These are phyloP conservation scores for Alentia gelatinosa DNA, from an alignment of 2,888 invertebrate species.

Conservation along the genomic window DNA sequence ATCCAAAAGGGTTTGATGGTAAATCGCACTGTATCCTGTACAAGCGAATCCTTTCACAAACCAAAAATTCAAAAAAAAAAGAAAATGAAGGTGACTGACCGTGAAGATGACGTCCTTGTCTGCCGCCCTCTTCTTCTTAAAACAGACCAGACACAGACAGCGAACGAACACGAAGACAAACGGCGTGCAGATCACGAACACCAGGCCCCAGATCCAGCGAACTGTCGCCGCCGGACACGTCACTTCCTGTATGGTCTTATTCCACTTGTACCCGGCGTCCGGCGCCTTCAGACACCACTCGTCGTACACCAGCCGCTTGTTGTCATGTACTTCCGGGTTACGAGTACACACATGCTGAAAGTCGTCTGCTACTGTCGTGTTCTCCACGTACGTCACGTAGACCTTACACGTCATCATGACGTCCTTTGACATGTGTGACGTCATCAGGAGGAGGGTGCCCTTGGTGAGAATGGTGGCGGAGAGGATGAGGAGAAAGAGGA, in stretches of 20 bases:
- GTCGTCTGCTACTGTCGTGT: background rate
- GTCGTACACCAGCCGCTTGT: background rate
- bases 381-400: background rate
- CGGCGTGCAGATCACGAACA: background rate
- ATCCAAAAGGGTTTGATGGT: too few relatives aligned
- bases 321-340: background rate
- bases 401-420: background rate
- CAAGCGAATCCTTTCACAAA: background rate
- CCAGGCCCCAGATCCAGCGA: slow-evolving; percentile 49
- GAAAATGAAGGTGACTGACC: background rate
- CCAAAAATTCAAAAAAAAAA: background rate
- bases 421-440: background rate
- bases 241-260: background rate
- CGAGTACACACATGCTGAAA: background rate
- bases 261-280: background rate
- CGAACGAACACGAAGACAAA: slow-evolving; percentile 40
- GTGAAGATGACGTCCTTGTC: background rate
- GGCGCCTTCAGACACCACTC: background rate
- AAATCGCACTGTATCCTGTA: too few relatives aligned
- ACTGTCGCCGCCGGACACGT: background rate
- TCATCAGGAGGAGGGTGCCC: background rate
- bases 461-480: background rate
- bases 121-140: slow-evolving; percentile 38
- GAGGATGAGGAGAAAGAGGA: slow-evolving; percentile 13
- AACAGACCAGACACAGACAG: background rate